Evolutionary conservation across 1,140 invertebrate genomes (phyloP).

Genomic region (Phocides pigmalion): DNA sequence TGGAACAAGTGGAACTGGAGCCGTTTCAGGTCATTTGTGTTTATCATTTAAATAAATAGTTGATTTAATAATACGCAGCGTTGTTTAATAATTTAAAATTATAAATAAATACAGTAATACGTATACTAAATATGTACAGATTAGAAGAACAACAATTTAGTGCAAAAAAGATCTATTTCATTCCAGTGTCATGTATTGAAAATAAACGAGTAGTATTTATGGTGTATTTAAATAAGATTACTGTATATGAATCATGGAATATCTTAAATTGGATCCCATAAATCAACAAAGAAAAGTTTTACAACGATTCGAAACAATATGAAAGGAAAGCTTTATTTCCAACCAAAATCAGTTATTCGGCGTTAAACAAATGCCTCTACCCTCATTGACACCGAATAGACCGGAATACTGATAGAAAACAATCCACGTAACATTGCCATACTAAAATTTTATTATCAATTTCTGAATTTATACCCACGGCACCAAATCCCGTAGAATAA

Average conservation of each 20-base stretch:
- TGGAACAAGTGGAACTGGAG: too few relatives aligned
- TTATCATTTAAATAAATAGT: too few relatives aligned
- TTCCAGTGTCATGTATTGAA: too few relatives aligned
- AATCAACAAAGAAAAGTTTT: background rate
- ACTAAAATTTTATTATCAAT: conserved; percentile 78
- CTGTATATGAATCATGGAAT: background rate
- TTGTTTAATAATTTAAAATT: too few relatives aligned
- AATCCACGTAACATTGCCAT: conserved; percentile 50
- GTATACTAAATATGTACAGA: too few relatives aligned
- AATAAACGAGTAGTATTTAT: too few relatives aligned
- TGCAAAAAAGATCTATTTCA: too few relatives aligned
- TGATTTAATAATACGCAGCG: too few relatives aligned
- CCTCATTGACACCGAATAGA: conserved; percentile 3
- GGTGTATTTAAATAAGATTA: too few relatives aligned
- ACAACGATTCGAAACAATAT: background rate
- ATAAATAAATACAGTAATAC: too few relatives aligned
- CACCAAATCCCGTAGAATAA: conserved; percentile 52
- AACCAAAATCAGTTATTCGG: background rate
- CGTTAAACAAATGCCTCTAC: conserved; percentile 6
- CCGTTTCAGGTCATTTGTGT: too few relatives aligned
- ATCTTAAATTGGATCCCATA: background rate
- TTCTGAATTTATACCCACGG: conserved; percentile 70
- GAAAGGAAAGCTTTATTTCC: background rate
- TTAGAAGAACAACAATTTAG: too few relatives aligned
- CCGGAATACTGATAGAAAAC: conserved; percentile 42